Base-by-base conservation (phyloP, 2,797 vertebrate genomes). In the Erithacus rubecula region DNA sequence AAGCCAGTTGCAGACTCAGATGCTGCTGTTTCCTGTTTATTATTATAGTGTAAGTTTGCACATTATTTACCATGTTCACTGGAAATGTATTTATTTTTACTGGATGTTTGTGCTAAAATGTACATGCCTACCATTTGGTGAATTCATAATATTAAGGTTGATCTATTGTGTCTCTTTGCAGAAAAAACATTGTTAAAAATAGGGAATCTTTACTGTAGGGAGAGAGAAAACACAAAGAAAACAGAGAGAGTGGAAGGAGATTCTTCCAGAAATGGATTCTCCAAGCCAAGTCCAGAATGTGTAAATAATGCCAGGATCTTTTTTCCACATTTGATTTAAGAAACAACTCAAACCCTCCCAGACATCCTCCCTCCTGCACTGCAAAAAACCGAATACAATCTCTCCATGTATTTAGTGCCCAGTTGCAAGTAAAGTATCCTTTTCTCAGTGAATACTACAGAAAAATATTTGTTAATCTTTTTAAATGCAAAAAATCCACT, bases 1-100 rank as follows among this genome's bases (percentile, higher is more conserved):
- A 96, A 96, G 80, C 91, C 95, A 92, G 87, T 96, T 95, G 93
- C 84, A 96, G 85, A 92, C 46, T 95, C 94, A 97, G 95, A 97
- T 96, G 96, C 95, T 94, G 96, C 90, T 90, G 94, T 70, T 97
- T 97, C 96, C 96, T 97, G 96, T 97, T 97, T 96, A 97, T 97
- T 96, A 96, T 96, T 96, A 95, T 65, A 97, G 80, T 94, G 92
- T 91, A 95, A 94, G 86, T 95, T 96, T 30, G 37, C 94, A 87
- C 97, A 96, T 94, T 94, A 95, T 96, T 96, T 97, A 95, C 94
- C 87, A 95, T 96, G 87, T 89, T 97, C 93, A 43, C 79, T 95
- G 94, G 94, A 95, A 93, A 96, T 94, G 78, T 94, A 96, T 97
- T 97, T 97, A 94, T 96, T 97, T 97, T 94, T 95, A 96, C 72